Evolutionary conservation across 2,113 vertebrate species (phyloP), one percentile per base, ranked within the genome.

Genomic region (Leptocoma aspasia): DNA sequence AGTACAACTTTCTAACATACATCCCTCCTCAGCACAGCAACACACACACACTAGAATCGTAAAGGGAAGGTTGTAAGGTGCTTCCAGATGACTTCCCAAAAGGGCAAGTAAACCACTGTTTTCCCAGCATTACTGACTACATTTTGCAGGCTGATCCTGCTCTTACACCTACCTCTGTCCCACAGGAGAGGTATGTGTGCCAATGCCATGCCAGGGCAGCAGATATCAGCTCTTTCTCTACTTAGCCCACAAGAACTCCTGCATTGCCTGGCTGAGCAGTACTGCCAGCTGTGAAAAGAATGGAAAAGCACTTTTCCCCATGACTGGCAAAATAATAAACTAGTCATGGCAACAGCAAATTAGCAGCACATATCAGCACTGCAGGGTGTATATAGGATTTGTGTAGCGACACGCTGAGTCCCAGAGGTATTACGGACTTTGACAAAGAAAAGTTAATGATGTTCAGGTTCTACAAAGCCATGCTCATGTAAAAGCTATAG

Each of bases 371-470:
- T 83, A 92, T 70, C n/a, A 77, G 64, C 57, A n/a, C 86, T 52
- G 41, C 6, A 4, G 70, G 79, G 28, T 56, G n/a, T 35, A 73
- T 39, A 30, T 6, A 57, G 42, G 37, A 86, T 91, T 77, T 78
- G 42, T 84, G 64, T 66, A 78, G 52, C 9, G 9, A 81, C 56
- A 61, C 7, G 4, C 66, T 76, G 45, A 53, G 49, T 70, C 81
- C 47, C 56, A 60, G 52, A 75, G 47, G 56, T 68, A 52, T 64
- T 70, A 54, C 0, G 0, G 37, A 49, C 39, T 69, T 76, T 54
- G 84, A 89, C 78, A 69, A n/a, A n/a, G 13, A 11, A 19, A 85
- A 78, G 30, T 52, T 91, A 89, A 91, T 75, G 61, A 89, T 30
- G 35, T 75, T 75, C 44, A 52, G 27, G 22, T 96, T 87, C 56